Percentiles rank a stretch among this genome's conserved stretches.
phyloP scores from a whole-genome alignment of 23 tunicate genomes.

The Corella eumyota region DNA sequence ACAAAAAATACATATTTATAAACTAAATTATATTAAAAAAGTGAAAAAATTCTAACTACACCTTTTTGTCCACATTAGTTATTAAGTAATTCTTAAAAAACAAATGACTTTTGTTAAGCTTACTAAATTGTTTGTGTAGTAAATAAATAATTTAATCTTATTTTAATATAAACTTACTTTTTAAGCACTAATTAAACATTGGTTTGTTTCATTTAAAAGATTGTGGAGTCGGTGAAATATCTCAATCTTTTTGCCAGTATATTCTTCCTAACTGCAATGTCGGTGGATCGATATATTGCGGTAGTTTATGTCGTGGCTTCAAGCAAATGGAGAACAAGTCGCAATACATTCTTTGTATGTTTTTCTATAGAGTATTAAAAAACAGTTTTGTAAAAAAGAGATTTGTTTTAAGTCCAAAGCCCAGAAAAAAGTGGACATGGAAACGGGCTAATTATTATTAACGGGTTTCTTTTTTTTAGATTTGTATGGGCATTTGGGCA shows the following conservation, averaged over 20 bases:
- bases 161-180: no score
- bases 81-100: no score
- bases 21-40: no score
- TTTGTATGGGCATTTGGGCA: conserved; percentile 52
- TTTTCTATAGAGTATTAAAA: no score
- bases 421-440: no score
- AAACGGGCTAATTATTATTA: neutral
- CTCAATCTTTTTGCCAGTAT: conserved; percentile 66
- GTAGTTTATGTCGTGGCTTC: conserved; percentile 64
- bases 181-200: no score
- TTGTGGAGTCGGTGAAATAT: conserved; percentile 67
- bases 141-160: neutral
- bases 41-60: no score
- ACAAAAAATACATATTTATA: no score
- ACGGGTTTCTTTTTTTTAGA: conserved; percentile 11
- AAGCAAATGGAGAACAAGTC: conserved; percentile 54
- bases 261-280: conserved; percentile 80
- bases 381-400: no score
- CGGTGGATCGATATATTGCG: conserved; percentile 62
- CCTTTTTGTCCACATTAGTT: no score
- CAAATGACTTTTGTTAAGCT: neutral
- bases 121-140: neutral
- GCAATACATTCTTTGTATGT: conserved; percentile 63
- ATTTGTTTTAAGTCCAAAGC: no score
- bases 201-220: no score